Percentiles rank a stretch among this genome's conserved stretches.
These are phyloP conservation scores for Sceloporus tristichus DNA, from an alignment of 2,113 vertebrate genomes.

Conservation along the genomic window DNA sequence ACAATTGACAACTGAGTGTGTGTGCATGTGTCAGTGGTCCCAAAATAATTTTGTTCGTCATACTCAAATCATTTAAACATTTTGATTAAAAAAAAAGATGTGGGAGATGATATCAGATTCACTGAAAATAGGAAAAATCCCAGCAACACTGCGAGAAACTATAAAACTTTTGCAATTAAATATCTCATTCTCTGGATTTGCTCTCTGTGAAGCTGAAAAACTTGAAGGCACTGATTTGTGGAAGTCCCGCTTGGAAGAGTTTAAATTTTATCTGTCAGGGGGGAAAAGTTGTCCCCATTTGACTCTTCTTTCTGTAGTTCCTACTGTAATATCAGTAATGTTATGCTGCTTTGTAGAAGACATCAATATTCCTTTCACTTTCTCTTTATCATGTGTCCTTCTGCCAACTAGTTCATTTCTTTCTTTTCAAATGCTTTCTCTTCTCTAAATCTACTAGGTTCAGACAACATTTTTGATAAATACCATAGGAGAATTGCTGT, in stretches of 20 bases:
- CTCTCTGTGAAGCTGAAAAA: constrained; percentile 58
- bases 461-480: constrained; percentile 42
- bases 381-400: constrained; percentile 40
- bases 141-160: constrained; percentile 49
- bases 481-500: constrained; percentile 6
- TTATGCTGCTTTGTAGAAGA: constrained; percentile 25
- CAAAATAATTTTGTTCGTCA: constrained; percentile 63
- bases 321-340: constrained; percentile 26
- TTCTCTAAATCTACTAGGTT: constrained; percentile 47
- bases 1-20: constrained; percentile 41
- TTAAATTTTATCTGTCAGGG: constrained; percentile 60
- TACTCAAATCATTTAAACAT: constrained; percentile 64
- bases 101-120: constrained; percentile 61
- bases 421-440: constrained; percentile 39
- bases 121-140: constrained; percentile 57
- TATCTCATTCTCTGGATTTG: constrained; percentile 60
- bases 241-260: constrained; percentile 56
- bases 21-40: constrained; percentile 37
- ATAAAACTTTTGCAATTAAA: constrained; percentile 63
- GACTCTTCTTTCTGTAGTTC: constrained; percentile 51
- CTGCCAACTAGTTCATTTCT: constrained; percentile 40
- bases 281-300: constrained; percentile 56
- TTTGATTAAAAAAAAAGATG: constrained; percentile 60
- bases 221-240: constrained; percentile 61
- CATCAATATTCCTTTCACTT: constrained; percentile 54